Conservation (phyloP, 2,888 invertebrate genomes). For the Caenorhabditis auriculariae region DNA sequence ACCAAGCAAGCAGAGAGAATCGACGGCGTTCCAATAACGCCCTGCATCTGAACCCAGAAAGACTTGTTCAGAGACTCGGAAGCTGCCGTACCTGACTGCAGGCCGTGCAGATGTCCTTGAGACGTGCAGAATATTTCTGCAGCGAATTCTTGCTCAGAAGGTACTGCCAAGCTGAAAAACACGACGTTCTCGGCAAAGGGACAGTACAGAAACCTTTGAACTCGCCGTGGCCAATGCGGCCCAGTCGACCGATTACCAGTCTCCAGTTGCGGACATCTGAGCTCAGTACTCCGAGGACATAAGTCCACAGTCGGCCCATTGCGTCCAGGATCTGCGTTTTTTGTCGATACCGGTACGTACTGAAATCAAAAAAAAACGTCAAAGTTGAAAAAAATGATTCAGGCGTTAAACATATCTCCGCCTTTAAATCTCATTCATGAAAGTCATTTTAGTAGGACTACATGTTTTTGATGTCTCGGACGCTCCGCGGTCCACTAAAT, state of each 20-base stretch:
- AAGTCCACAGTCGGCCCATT: slow-evolving; percentile 92
- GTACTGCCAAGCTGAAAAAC: slow-evolving; percentile 53
- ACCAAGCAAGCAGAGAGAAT: slow-evolving; percentile 97
- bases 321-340: slow-evolving; percentile 55
- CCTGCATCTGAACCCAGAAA: slow-evolving; percentile 7
- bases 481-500: no score
- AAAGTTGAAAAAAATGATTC: no score
- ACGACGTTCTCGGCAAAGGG: neutral
- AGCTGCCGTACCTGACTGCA: slow-evolving; percentile 16
- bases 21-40: slow-evolving; percentile 83
- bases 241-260: slow-evolving; percentile 90
- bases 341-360: slow-evolving; percentile 12
- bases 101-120: slow-evolving; percentile 43
- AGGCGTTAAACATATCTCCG: no score
- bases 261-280: slow-evolving; percentile 79
- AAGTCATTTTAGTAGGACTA: no score
- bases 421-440: no score
- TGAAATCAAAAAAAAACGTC: no score
- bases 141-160: slow-evolving; percentile 54
- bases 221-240: slow-evolving; percentile 95
- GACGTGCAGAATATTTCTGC: slow-evolving; percentile 30
- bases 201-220: slow-evolving; percentile 74
- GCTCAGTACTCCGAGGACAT: slow-evolving; percentile 75
- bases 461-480: no score
- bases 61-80: neutral